Percentiles rank a stretch among this genome's conserved stretches.
Evolutionary conservation across 1,140 invertebrate genomes (phyloP).

Genomic region (Lordiphosa stackelbergi): DNA sequence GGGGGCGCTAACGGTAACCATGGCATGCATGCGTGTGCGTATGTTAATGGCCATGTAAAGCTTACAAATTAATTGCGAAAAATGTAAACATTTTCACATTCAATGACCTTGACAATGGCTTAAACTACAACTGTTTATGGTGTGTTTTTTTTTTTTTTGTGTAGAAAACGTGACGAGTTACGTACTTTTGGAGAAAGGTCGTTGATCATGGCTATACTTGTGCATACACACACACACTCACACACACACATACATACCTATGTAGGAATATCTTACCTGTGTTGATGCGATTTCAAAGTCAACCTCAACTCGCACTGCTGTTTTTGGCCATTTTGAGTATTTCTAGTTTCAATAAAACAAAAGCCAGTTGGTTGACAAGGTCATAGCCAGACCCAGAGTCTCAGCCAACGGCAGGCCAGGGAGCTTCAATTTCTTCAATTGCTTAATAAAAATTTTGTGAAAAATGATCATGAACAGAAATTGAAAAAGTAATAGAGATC

Average conservation of each 20-base stretch:
- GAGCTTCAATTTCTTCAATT: no score
- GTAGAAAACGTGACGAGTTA: conserved; percentile 58
- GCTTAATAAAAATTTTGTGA: no score
- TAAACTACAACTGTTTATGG: conserved; percentile 15
- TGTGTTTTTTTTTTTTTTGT: conserved; percentile 10
- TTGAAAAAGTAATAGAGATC: no score
- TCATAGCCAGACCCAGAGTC: conserved; percentile 6
- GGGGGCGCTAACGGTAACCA: no score
- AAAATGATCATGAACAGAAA: no score
- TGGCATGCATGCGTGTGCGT: conserved; percentile 4
- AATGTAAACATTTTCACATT: conserved; percentile 15
- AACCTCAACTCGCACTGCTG: conserved; percentile 8
- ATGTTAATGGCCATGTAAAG: conserved; percentile 9
- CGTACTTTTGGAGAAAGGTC: conserved; percentile 31
- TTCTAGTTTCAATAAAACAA: conserved; percentile 12
- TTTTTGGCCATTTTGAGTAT: conserved; percentile 12
- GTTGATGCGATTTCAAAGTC: neutral
- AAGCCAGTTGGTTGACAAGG: neutral
- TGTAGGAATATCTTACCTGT: neutral
- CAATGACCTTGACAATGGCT: conserved; percentile 13
- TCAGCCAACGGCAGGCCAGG: neutral
- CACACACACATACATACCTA: conserved; percentile 1
- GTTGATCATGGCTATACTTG: conserved; percentile 33
- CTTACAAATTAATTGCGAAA: conserved; percentile 12
- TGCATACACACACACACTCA: conserved; percentile 40